Percentiles rank a stretch among this genome's conserved stretches.
phyloP scores from a whole-genome alignment of 2,113 vertebrate genomes.

The Varanus salvator region DNA sequence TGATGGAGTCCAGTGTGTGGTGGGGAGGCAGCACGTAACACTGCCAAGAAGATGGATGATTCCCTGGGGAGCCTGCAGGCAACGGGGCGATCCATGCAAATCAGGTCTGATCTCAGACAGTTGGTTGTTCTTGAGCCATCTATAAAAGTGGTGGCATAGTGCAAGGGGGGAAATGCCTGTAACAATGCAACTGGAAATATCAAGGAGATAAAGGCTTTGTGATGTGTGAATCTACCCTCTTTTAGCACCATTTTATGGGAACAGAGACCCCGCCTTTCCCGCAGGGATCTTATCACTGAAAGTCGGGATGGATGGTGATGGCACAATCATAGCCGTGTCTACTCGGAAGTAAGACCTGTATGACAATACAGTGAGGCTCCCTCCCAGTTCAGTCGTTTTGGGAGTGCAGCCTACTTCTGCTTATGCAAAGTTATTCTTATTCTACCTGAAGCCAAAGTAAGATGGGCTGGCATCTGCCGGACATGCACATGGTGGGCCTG shows the following conservation, averaged over 20 bases:
- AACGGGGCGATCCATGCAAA: slow-evolving; percentile 5
- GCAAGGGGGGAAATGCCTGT: not conserved
- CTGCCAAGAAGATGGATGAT: slow-evolving; percentile 27
- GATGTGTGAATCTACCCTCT: not conserved
- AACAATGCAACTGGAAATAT: not conserved
- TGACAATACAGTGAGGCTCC: too few species aligned
- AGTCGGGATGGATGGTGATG: too few species aligned
- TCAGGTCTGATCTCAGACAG: not conserved
- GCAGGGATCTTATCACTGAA: not conserved
- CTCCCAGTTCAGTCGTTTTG: not conserved
- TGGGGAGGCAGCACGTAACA: not conserved
- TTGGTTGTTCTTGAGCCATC: slow-evolving; percentile 5
- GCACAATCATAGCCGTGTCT: too few species aligned
- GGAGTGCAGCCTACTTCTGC: not conserved
- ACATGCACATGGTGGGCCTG: too few species aligned
- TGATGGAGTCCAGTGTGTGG: slow-evolving; percentile 10
- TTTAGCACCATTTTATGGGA: not conserved
- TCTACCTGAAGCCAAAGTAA: not conserved
- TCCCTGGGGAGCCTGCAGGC: not conserved
- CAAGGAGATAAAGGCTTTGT: not conserved
- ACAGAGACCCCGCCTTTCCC: not conserved
- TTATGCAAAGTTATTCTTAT: not conserved
- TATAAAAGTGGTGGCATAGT: not conserved
- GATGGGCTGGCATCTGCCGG: not conserved
- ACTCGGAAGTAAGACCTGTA: not conserved